phyloP scores from a whole-genome alignment of 2,797 vertebrate species.

The Acanthurus lineatus region DNA sequence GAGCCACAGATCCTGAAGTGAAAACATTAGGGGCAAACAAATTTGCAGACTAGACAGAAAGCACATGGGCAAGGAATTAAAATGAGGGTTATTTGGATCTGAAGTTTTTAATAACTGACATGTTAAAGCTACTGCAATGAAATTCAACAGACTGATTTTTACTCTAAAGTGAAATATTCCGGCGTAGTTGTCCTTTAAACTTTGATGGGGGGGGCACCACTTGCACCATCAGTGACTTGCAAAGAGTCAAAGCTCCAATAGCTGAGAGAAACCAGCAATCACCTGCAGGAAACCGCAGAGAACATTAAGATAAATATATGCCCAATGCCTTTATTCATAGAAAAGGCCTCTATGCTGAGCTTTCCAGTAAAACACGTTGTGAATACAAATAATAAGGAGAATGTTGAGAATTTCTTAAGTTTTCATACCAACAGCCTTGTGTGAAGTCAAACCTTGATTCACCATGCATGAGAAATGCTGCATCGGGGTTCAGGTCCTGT shows the following conservation, averaged over 20 bases:
- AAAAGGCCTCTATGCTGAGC: too few relatives aligned
- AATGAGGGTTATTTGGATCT: background rate
- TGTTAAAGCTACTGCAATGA: too few relatives aligned
- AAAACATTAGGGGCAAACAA: background rate
- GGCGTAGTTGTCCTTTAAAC: constrained; percentile 8
- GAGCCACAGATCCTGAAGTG: constrained; percentile 44
- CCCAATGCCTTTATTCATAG: too few relatives aligned
- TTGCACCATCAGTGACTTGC: background rate
- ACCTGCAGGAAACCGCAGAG: background rate
- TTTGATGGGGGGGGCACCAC: constrained; percentile 28
- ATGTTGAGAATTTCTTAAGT: too few relatives aligned
- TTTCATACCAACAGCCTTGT: constrained; percentile 10
- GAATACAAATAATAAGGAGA: too few relatives aligned
- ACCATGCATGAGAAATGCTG: background rate
- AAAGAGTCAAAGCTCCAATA: background rate
- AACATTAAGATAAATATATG: background rate
- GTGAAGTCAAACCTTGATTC: constrained; percentile 8
- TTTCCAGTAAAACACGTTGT: too few relatives aligned
- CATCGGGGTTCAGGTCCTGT: background rate
- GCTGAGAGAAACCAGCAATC: constrained; percentile 35
- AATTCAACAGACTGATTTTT: too few relatives aligned
- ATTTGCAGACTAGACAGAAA: background rate
- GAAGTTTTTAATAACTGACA: too few relatives aligned
- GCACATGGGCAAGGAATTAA: background rate
- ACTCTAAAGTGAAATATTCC: constrained; percentile 35